Base-by-base conservation (phyloP, 2,797 vertebrate genomes). In the Atherinosoma microstoma region DNA sequence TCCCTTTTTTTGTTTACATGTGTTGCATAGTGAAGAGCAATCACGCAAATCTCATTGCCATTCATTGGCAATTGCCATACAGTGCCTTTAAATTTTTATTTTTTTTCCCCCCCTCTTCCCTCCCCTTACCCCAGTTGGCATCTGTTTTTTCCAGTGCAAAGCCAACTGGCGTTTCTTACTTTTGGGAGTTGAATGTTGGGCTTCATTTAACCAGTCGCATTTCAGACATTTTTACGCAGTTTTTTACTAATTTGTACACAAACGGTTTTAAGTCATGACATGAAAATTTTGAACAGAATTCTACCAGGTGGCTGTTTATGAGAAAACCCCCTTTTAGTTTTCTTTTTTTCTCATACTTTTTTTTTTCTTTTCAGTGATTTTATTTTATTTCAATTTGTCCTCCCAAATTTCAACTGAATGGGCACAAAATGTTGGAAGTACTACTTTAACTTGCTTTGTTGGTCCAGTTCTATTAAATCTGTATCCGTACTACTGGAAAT, bases 181-280 rank as follows among this genome's bases (percentile, higher is more conserved):
- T 97, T 96, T 94, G 96, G 95, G 92, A 94, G 94, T 94, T 97
- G 95, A 97, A 95, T 94, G 96, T 96, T 96, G 95, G 95, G 96
- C 96, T 98, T 98, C 96, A 97, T 97, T 98, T 97, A 97, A 97
- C 96, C 96, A 96, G 97, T 97, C 97, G 97, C 97, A 98, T 97
- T 98, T 97, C 97, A 97, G 96, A 95, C 95, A 98, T 97, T 98
- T 94, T 98, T 98, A 97, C 94, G 96, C 96, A 95, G 96, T 99
- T 99, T 99, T 95, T 98, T 98, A 99, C 97, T 95, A 95, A 97
- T 98, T 99, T 99, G 98, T 99, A 99, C 96, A 98, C 97, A 96
- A 94, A 93, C 94, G 94, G 97, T 99, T 99, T 98, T 99, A 97
- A 99, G 97, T 98, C 96, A 95, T 97, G 94, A 97, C 78, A 95